These are phyloP conservation scores for Drosophila kanapiae DNA, from an alignment of 1,140 invertebrate species.

Conservation along the genomic window DNA sequence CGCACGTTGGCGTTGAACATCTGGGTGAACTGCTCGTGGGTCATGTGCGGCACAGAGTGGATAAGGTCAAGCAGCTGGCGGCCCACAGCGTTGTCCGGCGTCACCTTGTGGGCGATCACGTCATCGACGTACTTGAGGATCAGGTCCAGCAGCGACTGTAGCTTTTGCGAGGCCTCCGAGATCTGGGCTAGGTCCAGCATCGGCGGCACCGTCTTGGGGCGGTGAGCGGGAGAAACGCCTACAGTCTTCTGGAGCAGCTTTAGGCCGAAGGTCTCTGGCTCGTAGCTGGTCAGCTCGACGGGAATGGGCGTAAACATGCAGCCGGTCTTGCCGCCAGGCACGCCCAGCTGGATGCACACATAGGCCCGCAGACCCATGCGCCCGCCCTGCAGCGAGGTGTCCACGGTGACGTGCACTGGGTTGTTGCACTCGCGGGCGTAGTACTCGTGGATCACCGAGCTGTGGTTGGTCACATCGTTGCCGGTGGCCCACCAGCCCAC, in stretches of 20 bases:
- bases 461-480: constrained; percentile 97
- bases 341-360: constrained; percentile 92
- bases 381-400: constrained; percentile 93
- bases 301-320: constrained; percentile 98
- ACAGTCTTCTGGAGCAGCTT: constrained; percentile 92
- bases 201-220: constrained; percentile 90
- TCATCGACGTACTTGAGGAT: constrained; percentile 96
- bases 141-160: constrained; percentile 91
- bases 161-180: constrained; percentile 91
- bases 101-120: constrained; percentile 90
- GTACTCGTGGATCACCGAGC: constrained; percentile 98
- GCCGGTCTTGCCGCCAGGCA: constrained; percentile 95
- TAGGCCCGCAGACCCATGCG: constrained; percentile 97
- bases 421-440: constrained; percentile 96
- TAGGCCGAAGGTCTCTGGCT: constrained; percentile 94
- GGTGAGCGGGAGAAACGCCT: constrained; percentile 86
- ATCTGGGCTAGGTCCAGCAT: constrained; percentile 95
- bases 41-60: constrained; percentile 95
- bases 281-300: constrained; percentile 93
- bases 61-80: constrained; percentile 95
- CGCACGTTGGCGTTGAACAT: constrained; percentile 99
- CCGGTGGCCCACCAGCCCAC: constrained; percentile 99
- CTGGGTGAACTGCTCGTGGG: constrained; percentile 95
- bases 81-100: constrained; percentile 93
- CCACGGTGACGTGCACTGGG: constrained; percentile 97